These are phyloP conservation scores for Blera fallax DNA, from an alignment of 2,888 invertebrate species.

Conservation along the genomic window DNA sequence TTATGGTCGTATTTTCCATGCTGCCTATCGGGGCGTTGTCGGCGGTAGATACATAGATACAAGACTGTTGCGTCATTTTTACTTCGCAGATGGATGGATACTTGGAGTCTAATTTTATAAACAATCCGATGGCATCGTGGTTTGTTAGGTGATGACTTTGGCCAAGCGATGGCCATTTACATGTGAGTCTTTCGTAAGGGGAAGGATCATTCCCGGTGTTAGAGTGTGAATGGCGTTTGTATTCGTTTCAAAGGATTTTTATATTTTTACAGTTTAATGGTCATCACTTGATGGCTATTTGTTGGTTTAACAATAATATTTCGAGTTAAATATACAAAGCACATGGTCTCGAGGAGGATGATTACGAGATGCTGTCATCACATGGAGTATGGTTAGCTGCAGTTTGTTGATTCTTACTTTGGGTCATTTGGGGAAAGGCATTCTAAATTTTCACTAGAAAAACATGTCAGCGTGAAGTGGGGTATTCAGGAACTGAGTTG, in stretches of 20 bases:
- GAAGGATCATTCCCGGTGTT: conserved; percentile 7
- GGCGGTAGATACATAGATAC: not conserved
- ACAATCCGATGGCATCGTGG: conserved; percentile 14
- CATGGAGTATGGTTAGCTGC: not conserved
- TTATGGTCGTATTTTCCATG: not conserved
- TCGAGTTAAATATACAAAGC: conserved; percentile 12
- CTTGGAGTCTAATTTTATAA: conserved; percentile 36
- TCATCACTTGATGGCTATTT: conserved; percentile 40
- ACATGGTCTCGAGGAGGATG: not conserved
- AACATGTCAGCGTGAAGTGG: not conserved
- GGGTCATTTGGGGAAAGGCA: not conserved
- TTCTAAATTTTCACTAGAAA: not conserved
- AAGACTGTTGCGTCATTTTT: conserved; percentile 15
- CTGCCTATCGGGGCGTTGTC: not conserved
- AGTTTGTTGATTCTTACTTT: conserved; percentile 1
- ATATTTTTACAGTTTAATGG: conserved; percentile 9
- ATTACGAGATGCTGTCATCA: conserved; percentile 6
- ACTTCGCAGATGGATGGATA: not conserved
- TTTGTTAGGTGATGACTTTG: conserved; percentile 42
- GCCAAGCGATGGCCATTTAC: conserved; percentile 20
- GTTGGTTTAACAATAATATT: conserved; percentile 53
- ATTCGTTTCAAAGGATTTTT: conserved; percentile 36
- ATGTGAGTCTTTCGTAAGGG: conserved; percentile 22
- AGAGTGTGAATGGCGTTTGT: conserved; percentile 14
- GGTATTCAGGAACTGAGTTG: no score